Conservation (phyloP, 2,888 invertebrate species). For the Ctenicera cuprea region DNA sequence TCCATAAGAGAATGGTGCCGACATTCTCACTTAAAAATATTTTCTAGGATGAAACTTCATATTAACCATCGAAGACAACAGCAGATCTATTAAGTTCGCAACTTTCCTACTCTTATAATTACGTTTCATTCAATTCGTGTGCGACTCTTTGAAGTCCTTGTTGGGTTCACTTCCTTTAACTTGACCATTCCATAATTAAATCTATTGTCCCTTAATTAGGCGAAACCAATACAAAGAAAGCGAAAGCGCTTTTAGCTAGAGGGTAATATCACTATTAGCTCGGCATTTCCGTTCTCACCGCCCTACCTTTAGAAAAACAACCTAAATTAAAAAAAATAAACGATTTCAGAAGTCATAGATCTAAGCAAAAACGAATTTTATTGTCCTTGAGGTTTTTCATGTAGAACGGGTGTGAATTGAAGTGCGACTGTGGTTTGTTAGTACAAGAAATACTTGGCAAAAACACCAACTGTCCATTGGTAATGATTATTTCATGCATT, state of each 20-base stretch:
- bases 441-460: not conserved
- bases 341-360: not conserved
- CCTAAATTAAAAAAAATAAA: not conserved
- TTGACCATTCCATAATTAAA: not conserved
- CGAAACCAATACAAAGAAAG: constrained; percentile 23
- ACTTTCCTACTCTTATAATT: no score
- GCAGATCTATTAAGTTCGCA: no score
- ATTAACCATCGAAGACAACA: no score
- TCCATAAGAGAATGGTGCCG: no score
- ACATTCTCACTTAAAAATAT: no score
- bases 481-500: constrained; percentile 15
- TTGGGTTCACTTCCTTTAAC: not conserved
- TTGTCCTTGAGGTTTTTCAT: constrained; percentile 22
- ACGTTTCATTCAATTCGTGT: not conserved
- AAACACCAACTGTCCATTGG: constrained; percentile 4
- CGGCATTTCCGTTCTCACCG: constrained; percentile 27
- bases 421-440: constrained; percentile 13
- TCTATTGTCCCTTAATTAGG: not conserved
- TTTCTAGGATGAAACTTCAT: no score
- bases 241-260: constrained; percentile 16
- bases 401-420: constrained; percentile 15
- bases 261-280: not conserved
- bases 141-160: no score
- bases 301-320: not conserved
- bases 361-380: not conserved